Conservation (phyloP, 1,140 invertebrate genomes). For the Ganaspis sp. region DNA sequence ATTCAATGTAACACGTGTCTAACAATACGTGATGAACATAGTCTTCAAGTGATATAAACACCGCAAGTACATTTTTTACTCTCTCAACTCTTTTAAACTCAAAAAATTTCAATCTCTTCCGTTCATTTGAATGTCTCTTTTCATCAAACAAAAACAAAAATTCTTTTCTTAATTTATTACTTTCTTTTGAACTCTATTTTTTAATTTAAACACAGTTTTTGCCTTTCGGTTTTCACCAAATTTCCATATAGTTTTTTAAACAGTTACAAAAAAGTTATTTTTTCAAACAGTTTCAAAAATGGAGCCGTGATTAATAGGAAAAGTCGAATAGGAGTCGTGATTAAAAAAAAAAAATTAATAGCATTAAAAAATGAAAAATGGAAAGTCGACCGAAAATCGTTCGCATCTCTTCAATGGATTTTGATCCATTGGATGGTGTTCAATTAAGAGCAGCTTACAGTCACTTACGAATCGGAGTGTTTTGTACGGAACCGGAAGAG, state of each 20-base stretch:
- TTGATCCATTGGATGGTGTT: slow-evolving; percentile 71
- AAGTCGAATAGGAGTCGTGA: too few relatives aligned
- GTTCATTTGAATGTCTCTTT: too few relatives aligned
- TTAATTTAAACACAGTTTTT: too few relatives aligned
- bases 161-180: too few relatives aligned
- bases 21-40: slow-evolving; percentile 34
- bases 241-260: too few relatives aligned
- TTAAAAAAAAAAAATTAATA: not conserved
- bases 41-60: slow-evolving; percentile 34
- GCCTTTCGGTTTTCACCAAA: too few relatives aligned
- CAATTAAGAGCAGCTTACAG: slow-evolving; percentile 70
- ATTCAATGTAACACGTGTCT: slow-evolving; percentile 42
- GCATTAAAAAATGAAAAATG: slow-evolving; percentile 46
- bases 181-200: too few relatives aligned
- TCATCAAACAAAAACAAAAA: too few relatives aligned
- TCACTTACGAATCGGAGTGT: slow-evolving; percentile 71
- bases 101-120: too few relatives aligned
- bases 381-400: slow-evolving; percentile 69
- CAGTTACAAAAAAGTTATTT: too few relatives aligned
- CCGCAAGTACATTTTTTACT: not conserved
- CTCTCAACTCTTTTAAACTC: not conserved
- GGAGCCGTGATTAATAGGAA: too few relatives aligned
- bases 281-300: too few relatives aligned
- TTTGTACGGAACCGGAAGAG: slow-evolving; percentile 68
- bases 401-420: slow-evolving; percentile 71